A percentile compares a stretch with the other conserved stretches of the same genome.
phyloP scores from a whole-genome alignment of 2,888 invertebrate genomes.

The Phortica okadai region DNA sequence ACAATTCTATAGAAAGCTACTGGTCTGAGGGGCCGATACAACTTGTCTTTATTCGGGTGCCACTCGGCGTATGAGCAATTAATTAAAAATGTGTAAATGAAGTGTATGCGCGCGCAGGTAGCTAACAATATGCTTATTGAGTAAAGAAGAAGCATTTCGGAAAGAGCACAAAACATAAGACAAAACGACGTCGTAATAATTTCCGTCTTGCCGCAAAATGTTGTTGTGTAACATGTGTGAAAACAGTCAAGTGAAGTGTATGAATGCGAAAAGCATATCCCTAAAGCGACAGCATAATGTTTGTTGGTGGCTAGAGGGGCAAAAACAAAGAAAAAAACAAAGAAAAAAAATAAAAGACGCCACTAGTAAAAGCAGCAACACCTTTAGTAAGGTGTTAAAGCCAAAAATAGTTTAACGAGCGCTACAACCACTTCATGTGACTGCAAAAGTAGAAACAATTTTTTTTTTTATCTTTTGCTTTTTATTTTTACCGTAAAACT shows the following conservation, averaged over 20 bases:
- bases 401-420: constrained; percentile 13
- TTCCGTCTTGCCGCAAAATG: not conserved
- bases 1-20: not conserved
- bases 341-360: not conserved
- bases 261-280: too few species aligned
- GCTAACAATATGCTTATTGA: too few species aligned
- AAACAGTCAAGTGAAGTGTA: not conserved
- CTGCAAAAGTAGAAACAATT: not conserved
- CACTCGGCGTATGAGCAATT: not conserved
- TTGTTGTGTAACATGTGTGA: not conserved
- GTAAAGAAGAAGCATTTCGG: not conserved
- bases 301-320: too few species aligned
- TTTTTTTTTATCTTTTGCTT: not conserved
- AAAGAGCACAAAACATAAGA: not conserved
- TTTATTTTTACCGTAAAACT: constrained; percentile 8
- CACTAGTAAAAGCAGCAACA: not conserved
- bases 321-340: not conserved
- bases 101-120: not conserved
- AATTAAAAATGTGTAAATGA: not conserved
- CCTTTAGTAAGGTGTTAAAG: not conserved
- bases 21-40: not conserved
- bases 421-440: not conserved
- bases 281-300: too few species aligned
- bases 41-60: not conserved
- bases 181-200: not conserved